These are phyloP conservation scores for Homalodisca vitripennis DNA, from an alignment of 1,140 invertebrate genomes.

Conservation along the genomic window DNA sequence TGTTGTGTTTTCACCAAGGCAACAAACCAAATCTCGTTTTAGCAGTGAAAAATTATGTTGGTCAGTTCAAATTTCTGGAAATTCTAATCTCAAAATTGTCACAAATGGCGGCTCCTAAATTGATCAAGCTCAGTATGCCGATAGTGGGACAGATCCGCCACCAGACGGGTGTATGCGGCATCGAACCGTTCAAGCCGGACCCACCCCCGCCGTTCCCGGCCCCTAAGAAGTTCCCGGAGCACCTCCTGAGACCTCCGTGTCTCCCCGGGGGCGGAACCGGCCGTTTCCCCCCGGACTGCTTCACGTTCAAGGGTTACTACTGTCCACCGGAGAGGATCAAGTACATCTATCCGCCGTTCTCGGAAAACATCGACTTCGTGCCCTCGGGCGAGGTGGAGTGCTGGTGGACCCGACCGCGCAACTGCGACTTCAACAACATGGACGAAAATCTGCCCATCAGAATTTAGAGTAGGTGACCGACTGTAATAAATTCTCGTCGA, in stretches of 20 bases:
- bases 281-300: not conserved
- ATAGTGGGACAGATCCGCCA: not conserved
- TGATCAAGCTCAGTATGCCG: not conserved
- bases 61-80: no score
- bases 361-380: conserved; percentile 16
- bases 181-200: not conserved
- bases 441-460: not conserved
- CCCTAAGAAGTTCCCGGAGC: not conserved
- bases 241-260: conserved; percentile 3
- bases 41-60: no score
- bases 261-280: not conserved
- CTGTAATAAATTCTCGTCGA: no score
- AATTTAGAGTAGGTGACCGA: no score
- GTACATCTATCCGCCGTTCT: conserved; percentile 9
- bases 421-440: not conserved
- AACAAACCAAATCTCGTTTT: no score
- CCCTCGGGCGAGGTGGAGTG: conserved; percentile 3
- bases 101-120: no score
- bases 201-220: not conserved
- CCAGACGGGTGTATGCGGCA: not conserved
- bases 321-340: conserved; percentile 1
- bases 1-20: no score
- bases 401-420: not conserved
- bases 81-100: no score
- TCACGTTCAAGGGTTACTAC: conserved; percentile 2